Percentiles rank a stretch among this genome's conserved stretches.
Evolutionary conservation across 2,113 vertebrate genomes (phyloP).

Genomic region (Corynorhinus townsendii): DNA sequence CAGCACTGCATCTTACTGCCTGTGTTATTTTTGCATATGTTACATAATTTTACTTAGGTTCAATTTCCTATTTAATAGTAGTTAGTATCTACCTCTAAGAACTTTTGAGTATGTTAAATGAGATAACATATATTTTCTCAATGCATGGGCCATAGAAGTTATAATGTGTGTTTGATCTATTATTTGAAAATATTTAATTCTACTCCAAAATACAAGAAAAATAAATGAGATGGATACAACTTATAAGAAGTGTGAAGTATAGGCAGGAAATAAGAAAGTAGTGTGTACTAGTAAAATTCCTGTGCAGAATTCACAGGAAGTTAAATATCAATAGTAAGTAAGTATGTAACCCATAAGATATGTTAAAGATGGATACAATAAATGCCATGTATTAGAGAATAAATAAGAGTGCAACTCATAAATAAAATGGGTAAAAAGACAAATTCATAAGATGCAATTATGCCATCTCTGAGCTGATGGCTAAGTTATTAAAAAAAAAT

Average conservation of each 20-base stretch:
- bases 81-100: not conserved
- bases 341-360: not conserved
- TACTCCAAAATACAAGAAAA: conserved; percentile 29
- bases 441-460: not conserved
- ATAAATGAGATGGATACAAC: not conserved
- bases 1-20: not conserved
- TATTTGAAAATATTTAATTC: conserved; percentile 30
- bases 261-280: not conserved
- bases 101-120: not conserved
- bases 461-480: not conserved
- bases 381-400: not conserved
- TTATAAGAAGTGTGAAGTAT: not conserved
- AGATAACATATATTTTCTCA: not conserved
- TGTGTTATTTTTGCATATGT: not conserved
- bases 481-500: not conserved
- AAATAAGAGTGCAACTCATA: not conserved
- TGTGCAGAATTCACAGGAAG: not conserved
- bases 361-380: not conserved
- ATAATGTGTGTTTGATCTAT: not conserved
- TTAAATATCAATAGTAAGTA: conserved; percentile 8
- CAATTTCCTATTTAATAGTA: not conserved
- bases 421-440: not conserved
- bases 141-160: not conserved
- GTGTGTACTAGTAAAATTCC: not conserved
- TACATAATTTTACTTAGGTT: not conserved